Conservation (phyloP, 1,140 invertebrate genomes). For the Pristionchus pacificus region DNA sequence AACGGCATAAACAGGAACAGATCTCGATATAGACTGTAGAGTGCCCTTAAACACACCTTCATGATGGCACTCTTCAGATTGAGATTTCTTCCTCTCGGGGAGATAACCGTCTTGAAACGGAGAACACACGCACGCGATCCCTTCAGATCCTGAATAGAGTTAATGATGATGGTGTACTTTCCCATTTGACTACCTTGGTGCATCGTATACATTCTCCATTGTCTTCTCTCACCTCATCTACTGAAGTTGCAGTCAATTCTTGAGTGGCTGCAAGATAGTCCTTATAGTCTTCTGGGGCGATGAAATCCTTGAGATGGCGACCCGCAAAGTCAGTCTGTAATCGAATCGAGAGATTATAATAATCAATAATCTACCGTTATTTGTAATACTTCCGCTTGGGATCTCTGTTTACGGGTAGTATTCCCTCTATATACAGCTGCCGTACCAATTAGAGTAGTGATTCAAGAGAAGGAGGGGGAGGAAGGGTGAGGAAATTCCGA, state of each 20-base stretch:
- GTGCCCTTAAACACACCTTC: constrained; percentile 33
- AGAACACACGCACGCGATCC: constrained; percentile 33
- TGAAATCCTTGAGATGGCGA: constrained; percentile 40
- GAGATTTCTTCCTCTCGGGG: constrained; percentile 43
- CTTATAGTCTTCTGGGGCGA: constrained; percentile 42
- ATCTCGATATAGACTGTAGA: too few relatives aligned
- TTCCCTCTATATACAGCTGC: too few relatives aligned
- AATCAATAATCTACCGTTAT: neutral
- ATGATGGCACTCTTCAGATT: constrained; percentile 41
- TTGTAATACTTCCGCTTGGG: neutral
- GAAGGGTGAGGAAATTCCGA: too few relatives aligned
- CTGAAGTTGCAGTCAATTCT: neutral
- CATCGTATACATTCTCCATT: neutral
- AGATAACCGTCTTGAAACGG: constrained; percentile 50
- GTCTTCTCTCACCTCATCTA: neutral
- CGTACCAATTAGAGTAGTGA: too few relatives aligned
- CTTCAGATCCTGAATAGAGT: too few relatives aligned
- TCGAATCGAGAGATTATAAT: neutral
- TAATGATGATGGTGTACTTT: too few relatives aligned
- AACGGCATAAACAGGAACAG: too few relatives aligned
- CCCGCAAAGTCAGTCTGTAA: constrained; percentile 52
- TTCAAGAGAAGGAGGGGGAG: too few relatives aligned
- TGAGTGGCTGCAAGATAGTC: constrained; percentile 26
- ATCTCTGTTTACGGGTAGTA: too few relatives aligned
- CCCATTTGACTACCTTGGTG: constrained; percentile 3